Conservation (phyloP, 1,140 invertebrate genomes). For the Holotrichia oblita region DNA sequence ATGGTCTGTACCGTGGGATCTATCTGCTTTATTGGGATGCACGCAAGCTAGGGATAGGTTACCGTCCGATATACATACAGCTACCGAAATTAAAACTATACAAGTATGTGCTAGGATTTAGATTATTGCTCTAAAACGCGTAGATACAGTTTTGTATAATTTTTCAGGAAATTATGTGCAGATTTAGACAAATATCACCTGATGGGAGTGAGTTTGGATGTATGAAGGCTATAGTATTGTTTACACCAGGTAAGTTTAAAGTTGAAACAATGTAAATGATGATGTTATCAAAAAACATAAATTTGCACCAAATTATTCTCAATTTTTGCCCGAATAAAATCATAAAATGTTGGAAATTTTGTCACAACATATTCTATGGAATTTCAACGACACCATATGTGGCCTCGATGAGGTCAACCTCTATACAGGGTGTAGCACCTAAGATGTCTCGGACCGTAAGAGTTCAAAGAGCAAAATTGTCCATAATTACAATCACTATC, state of each 20-base stretch:
- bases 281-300: too few species aligned
- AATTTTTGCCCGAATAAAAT: too few species aligned
- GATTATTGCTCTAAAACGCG: neutral
- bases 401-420: too few species aligned
- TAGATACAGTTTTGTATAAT: neutral
- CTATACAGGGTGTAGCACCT: too few species aligned
- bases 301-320: too few species aligned
- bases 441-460: too few species aligned
- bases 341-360: too few species aligned
- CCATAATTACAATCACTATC: too few species aligned
- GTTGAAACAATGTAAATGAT: too few species aligned
- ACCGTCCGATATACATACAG: constrained; percentile 75
- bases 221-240: constrained; percentile 90
- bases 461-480: too few species aligned
- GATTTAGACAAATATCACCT: constrained; percentile 86
- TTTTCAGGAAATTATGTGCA: constrained; percentile 79
- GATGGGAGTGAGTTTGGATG: constrained; percentile 93
- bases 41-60: constrained; percentile 77
- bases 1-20: constrained; percentile 89
- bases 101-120: constrained; percentile 67
- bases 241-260: constrained; percentile 78
- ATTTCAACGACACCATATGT: too few species aligned
- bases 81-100: constrained; percentile 82
- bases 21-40: constrained; percentile 77
- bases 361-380: too few species aligned